Conservation (phyloP, 2,888 invertebrate genomes). For the Microplitis manilae region DNA sequence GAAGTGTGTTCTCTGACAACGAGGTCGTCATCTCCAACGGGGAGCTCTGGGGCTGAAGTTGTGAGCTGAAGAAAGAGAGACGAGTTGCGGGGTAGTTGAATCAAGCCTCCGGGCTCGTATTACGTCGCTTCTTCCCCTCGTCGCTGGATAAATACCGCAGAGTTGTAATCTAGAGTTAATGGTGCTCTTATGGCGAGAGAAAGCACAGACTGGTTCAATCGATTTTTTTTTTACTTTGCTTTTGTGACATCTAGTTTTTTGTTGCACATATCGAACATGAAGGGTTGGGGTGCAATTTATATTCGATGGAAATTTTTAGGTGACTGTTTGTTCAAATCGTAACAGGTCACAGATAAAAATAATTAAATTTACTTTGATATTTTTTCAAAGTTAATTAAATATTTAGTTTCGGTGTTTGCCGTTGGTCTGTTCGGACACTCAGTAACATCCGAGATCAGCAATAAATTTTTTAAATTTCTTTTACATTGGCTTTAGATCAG, state of each 20-base stretch:
- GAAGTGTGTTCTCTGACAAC: slow-evolving; percentile 32
- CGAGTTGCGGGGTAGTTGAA: slow-evolving; percentile 21
- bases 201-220: slow-evolving; percentile 17
- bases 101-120: slow-evolving; percentile 52
- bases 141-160: slow-evolving; percentile 62
- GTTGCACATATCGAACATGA: neutral
- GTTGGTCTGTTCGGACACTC: too few species aligned
- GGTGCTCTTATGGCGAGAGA: slow-evolving; percentile 56
- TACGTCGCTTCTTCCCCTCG: slow-evolving; percentile 61
- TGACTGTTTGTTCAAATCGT: too few species aligned
- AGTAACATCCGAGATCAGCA: too few species aligned
- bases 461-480: too few species aligned
- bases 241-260: neutral
- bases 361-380: neutral
- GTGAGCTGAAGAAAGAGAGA: neutral
- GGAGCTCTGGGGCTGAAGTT: neutral
- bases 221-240: neutral
- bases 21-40: slow-evolving; percentile 25
- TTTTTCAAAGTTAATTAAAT: too few species aligned
- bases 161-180: slow-evolving; percentile 67
- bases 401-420: too few species aligned
- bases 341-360: too few species aligned
- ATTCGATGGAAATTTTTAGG: neutral
- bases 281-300: neutral
- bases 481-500: too few species aligned